A percentile compares a stretch with the other conserved stretches of the same genome.
Conservation (phyloP, 2,113 vertebrate species). For the Columba livia region DNA sequence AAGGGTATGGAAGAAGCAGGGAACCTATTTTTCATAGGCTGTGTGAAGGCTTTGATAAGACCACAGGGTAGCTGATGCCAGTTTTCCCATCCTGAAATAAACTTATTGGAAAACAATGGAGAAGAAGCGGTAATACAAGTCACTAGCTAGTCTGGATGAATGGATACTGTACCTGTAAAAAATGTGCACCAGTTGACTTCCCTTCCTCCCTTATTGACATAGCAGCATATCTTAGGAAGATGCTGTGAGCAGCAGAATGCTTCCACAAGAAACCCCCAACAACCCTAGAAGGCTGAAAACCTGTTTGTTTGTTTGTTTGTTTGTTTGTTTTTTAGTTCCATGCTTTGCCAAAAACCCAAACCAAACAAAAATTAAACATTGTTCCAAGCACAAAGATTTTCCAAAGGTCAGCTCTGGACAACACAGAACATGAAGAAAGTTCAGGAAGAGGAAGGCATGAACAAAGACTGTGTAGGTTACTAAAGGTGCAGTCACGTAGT, state of each 20-base stretch:
- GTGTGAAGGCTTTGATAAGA: background rate
- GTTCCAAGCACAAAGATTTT: background rate
- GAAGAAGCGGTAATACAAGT: background rate
- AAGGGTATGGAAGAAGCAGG: background rate
- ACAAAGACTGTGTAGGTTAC: background rate
- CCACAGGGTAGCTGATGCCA: background rate
- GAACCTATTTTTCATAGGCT: background rate
- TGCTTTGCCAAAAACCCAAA: background rate
- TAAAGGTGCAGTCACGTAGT: background rate
- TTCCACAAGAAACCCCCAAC: background rate
- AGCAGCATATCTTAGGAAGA: background rate
- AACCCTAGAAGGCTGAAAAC: background rate
- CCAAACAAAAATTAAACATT: background rate
- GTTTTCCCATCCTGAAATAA: background rate
- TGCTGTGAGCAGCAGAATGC: background rate
- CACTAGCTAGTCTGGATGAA: background rate
- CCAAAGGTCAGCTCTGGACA: background rate
- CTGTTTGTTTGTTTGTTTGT: background rate
- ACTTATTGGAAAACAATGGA: background rate
- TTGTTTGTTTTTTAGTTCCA: background rate
- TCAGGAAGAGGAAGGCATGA: background rate
- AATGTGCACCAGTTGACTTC: background rate
- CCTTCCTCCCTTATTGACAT: background rate
- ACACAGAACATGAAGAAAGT: background rate
- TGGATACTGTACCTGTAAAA: background rate